Base-by-base conservation (phyloP, 2,113 vertebrate species). In the Falcunculus frontatus region DNA sequence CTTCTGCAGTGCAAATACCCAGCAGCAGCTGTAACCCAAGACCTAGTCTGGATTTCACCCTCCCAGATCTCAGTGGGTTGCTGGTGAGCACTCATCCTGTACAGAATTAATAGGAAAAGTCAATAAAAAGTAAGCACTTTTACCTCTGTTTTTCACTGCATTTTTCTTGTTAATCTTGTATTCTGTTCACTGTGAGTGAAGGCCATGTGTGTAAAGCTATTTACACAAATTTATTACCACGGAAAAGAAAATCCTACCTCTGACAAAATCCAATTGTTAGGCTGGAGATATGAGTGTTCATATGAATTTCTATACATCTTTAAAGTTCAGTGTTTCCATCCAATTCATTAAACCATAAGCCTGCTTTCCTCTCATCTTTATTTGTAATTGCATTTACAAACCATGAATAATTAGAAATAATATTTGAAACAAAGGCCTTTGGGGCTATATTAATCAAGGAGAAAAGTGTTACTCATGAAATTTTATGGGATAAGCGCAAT, bases 351-450 rank as follows among this genome's bases (percentile, higher is more conserved):
- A 97, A 80, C 74, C 70, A 23, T 92, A 95, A 97, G 88, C 72
- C 75, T 94, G 80, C 70, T 95, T 96, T 92, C 35, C 42, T 89
- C 78, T 95, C 69, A 94, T 93, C 89, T 89, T 97, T 96, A 95
- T 97, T 97, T 97, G 93, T 89, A 92, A 96, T 96, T 96, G 53
- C 89, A 95, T 91, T 97, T 97, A 92, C 91, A 96, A 97, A 77
- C 70, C 84, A 96, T 80, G 92, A 97, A 97, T 97, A 97, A 97
- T 98, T 98, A 97, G 93, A 96, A 97, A 97, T 97, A 93, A 94
- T 97, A 97, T 97, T 95, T 96, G 93, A 97, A 97, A 95, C 91
- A 97, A 96, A 96, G 73, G 88, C 85, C 90, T 97, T 94, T 90
- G 94, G 92, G 95, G 88, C 77, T 96, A 44, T 97, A 97, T 97